Evolutionary conservation across 2,113 vertebrate genomes (phyloP).

Genomic region (Lasiurus borealis): DNA sequence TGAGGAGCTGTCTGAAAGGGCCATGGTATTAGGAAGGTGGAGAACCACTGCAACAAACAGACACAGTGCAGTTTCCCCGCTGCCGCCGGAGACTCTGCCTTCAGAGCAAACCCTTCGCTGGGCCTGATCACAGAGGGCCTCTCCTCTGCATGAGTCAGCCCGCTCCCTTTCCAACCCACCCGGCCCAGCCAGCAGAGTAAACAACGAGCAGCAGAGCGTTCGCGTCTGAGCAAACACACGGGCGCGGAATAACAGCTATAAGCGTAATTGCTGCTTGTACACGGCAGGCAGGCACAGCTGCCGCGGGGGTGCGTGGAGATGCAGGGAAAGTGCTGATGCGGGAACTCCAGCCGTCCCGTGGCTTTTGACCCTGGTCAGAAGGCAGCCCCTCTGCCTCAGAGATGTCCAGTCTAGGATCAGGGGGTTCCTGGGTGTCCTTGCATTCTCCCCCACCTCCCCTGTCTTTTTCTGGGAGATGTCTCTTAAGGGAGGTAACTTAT

Average conservation of each 20-base stretch:
- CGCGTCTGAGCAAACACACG: slow-evolving; percentile 5
- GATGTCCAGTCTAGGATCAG: background rate
- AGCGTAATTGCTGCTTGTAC: background rate
- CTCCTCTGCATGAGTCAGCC: background rate
- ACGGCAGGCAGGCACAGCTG: background rate
- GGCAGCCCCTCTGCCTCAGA: background rate
- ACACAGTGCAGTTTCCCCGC: rapidly evolving
- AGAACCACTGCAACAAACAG: too few species aligned
- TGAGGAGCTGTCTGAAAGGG: too few species aligned
- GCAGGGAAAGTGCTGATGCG: background rate
- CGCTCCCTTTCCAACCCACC: background rate
- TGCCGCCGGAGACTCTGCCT: background rate
- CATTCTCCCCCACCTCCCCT: too few species aligned
- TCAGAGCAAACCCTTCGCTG: background rate
- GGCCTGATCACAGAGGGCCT: background rate
- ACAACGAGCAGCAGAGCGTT: background rate
- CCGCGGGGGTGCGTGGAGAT: background rate
- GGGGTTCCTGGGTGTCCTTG: background rate
- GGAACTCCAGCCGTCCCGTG: background rate
- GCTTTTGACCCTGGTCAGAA: background rate
- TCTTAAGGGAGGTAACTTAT: background rate
- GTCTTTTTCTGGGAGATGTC: background rate
- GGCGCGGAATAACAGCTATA: background rate
- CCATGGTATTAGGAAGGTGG: too few species aligned
- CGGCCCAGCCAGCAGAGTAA: background rate